Conservation (phyloP, 2,113 vertebrate species). For the Siniperca knerii region DNA sequence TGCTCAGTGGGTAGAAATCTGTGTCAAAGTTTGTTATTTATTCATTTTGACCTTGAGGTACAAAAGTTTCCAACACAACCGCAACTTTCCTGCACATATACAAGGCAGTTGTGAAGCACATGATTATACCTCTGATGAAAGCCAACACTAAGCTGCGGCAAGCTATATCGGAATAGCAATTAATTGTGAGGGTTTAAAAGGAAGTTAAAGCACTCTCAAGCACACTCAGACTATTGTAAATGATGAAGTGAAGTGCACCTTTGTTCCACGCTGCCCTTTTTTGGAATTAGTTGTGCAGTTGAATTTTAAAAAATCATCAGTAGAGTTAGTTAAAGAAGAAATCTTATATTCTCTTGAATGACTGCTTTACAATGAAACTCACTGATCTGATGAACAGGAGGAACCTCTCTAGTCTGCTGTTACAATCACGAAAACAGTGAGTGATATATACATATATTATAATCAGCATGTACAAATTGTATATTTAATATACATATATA, state of each 20-base stretch:
- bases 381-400: neutral
- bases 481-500: neutral
- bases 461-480: neutral
- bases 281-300: neutral
- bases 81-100: conserved; percentile 8
- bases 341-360: neutral
- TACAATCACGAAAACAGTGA: neutral
- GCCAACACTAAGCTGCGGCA: neutral
- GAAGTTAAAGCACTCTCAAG: conserved; percentile 1
- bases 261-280: conserved; percentile 12
- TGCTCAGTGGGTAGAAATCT: conserved; percentile 21
- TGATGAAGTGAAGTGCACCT: conserved; percentile 20
- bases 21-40: conserved; percentile 57
- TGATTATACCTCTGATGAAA: conserved; percentile 10
- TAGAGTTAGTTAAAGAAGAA: neutral
- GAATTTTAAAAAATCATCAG: conserved; percentile 7
- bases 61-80: conserved; percentile 20
- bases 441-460: neutral
- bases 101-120: conserved; percentile 7
- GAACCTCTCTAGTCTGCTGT: conserved; percentile 6
- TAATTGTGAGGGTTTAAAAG: conserved; percentile 22
- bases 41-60: conserved; percentile 62
- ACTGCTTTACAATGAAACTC: conserved; percentile 7
- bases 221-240: conserved; percentile 4
- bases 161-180: neutral